These are phyloP conservation scores for Glaucidium brasilianum DNA, from an alignment of 2,113 vertebrate genomes.

Conservation along the genomic window DNA sequence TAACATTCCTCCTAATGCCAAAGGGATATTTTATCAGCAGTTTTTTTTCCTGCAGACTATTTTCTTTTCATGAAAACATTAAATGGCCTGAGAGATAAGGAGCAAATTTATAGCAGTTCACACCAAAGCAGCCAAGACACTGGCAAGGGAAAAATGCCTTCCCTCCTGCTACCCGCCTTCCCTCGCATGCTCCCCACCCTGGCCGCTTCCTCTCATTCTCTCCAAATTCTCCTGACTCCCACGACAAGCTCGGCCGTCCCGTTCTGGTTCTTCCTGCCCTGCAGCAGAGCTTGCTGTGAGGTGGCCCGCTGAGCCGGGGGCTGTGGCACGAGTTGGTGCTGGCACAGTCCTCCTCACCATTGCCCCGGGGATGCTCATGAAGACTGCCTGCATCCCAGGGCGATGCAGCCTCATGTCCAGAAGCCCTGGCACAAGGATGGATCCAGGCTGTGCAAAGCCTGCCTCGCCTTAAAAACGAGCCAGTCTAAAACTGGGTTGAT, in stretches of 20 bases:
- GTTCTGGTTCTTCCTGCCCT: conserved; percentile 71
- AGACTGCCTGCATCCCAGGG: neutral
- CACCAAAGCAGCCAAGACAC: conserved; percentile 76
- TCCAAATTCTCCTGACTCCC: conserved; percentile 71
- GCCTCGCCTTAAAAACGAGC: neutral
- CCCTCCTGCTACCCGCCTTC: conserved; percentile 40
- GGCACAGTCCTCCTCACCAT: neutral
- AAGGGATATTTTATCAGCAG: conserved; percentile 66
- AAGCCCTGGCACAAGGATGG: accelerated
- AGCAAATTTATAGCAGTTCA: conserved; percentile 75
- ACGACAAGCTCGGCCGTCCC: neutral
- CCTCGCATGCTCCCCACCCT: conserved; percentile 49
- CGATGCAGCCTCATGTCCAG: accelerated
- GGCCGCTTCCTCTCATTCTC: conserved; percentile 78
- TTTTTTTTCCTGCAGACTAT: conserved; percentile 64
- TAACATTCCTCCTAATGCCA: conserved; percentile 56
- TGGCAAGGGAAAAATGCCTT: conserved; percentile 73
- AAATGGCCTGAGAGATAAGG: conserved; percentile 75
- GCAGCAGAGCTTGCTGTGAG: neutral
- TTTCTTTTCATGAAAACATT: conserved; percentile 74
- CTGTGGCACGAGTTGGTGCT: neutral
- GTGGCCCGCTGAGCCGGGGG: neutral
- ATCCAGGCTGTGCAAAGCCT: neutral
- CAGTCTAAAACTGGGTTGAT: neutral
- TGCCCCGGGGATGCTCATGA: accelerated